Evolutionary conservation across 2,113 vertebrate genomes (phyloP).

Genomic region (Etheostoma cragini): DNA sequence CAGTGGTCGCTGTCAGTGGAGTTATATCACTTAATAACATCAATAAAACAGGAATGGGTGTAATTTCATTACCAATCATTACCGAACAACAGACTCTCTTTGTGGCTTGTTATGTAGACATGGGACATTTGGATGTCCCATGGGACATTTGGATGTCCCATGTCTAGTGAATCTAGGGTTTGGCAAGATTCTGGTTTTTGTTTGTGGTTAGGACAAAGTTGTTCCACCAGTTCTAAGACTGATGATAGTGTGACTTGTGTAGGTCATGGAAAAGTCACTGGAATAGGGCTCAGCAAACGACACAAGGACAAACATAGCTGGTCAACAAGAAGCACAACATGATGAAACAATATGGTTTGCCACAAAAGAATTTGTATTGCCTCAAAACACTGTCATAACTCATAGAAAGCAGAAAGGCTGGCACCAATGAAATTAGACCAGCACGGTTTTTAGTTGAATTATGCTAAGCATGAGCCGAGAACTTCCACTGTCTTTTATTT

Average conservation of each 20-base stretch:
- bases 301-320: constrained; percentile 23
- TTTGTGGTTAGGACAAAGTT: not conserved
- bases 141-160: no score
- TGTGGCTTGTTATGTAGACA: no score
- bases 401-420: not conserved
- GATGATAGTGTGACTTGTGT: not conserved
- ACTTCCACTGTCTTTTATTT: no score
- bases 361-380: not conserved
- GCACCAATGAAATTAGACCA: not conserved
- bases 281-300: not conserved
- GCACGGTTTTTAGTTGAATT: not conserved
- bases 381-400: not conserved
- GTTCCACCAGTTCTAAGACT: not conserved
- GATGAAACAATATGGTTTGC: constrained; percentile 6
- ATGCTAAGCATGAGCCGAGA: no score
- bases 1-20: constrained; percentile 7
- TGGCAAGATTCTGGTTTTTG: not conserved
- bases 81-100: not conserved
- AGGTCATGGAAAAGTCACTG: constrained; percentile 30
- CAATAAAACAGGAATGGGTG: not conserved
- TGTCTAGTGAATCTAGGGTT: no score
- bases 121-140: no score
- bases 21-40: not conserved
- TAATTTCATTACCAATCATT: not conserved
- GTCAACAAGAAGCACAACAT: constrained; percentile 3